Conservation (phyloP, 2,113 vertebrate species). For the Sinosuthora webbiana region DNA sequence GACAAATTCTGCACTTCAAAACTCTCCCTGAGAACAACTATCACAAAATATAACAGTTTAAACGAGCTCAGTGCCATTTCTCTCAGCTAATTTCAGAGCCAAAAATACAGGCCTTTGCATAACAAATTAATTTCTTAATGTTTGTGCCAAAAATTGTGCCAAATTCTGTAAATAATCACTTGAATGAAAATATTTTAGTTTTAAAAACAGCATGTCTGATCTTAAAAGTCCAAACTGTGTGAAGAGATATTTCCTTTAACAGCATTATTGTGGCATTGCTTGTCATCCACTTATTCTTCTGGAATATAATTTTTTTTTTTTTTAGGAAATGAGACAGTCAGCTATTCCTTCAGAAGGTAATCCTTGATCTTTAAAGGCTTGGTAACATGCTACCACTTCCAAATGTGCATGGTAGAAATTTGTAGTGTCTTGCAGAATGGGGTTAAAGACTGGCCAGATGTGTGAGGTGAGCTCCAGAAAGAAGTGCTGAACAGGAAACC, state of each 20-base stretch:
- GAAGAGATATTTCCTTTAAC: not conserved
- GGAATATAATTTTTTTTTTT: not conserved
- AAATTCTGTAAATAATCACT: not conserved
- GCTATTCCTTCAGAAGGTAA: not conserved
- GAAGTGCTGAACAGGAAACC: not conserved
- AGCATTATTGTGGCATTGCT: fast-evolving
- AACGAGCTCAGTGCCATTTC: not conserved
- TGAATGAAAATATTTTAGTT: not conserved
- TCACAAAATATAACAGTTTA: not conserved
- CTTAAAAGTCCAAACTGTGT: not conserved
- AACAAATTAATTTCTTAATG: not conserved
- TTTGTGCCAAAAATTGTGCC: not conserved
- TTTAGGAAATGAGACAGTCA: not conserved
- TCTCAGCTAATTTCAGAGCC: not conserved
- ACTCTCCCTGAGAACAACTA: not conserved
- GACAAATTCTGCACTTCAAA: not conserved
- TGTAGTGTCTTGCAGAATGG: not conserved
- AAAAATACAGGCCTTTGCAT: not conserved
- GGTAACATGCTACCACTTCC: not conserved
- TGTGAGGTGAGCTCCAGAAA: not conserved
- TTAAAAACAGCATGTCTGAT: not conserved
- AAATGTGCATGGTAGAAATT: not conserved
- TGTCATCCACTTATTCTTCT: not conserved
- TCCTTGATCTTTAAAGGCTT: not conserved
- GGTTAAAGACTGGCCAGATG: not conserved